phyloP scores from a whole-genome alignment of 1,140 invertebrate genomes.

The Zaprionus ornatus region DNA sequence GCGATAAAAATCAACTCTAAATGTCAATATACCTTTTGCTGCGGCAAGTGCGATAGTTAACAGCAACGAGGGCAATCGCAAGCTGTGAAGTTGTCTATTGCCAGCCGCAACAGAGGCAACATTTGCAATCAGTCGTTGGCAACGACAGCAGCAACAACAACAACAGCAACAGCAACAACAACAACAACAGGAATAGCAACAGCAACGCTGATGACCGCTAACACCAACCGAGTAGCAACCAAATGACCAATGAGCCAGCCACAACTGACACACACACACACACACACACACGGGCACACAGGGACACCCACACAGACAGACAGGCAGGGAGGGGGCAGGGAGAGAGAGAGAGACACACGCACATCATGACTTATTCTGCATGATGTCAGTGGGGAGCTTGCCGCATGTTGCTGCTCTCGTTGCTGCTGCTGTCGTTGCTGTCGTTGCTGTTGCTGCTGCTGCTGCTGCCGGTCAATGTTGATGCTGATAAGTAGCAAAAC shows the following conservation, averaged over 20 bases:
- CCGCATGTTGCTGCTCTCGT: slow-evolving; percentile 10
- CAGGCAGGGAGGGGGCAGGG: no score
- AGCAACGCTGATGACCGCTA: slow-evolving; percentile 64
- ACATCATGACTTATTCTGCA: slow-evolving; percentile 20
- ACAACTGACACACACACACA: slow-evolving; percentile 43
- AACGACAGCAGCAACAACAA: slow-evolving; percentile 18
- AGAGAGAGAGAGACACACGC: background rate
- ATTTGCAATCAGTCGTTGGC: slow-evolving; percentile 65
- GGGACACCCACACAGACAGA: background rate
- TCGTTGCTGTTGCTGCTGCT: slow-evolving; percentile 8
- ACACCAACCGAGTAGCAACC: slow-evolving; percentile 74
- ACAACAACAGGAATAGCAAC: slow-evolving; percentile 29
- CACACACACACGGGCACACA: slow-evolving; percentile 4
- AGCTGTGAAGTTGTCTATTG: slow-evolving; percentile 19
- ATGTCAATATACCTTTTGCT: slow-evolving; percentile 15
- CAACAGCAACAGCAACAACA: slow-evolving; percentile 26
- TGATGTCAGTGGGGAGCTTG: slow-evolving; percentile 40
- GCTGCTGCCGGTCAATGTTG: slow-evolving; percentile 64
- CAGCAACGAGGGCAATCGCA: slow-evolving; percentile 23
- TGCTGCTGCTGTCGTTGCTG: slow-evolving; percentile 12
- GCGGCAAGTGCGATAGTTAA: background rate
- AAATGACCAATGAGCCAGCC: slow-evolving; percentile 76
- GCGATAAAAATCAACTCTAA: background rate
- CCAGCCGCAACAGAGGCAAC: slow-evolving; percentile 42
- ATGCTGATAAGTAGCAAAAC: slow-evolving; percentile 83